Evolutionary conservation across 2,888 invertebrate species (phyloP).

Genomic region (Drosophila kuntzei): DNA sequence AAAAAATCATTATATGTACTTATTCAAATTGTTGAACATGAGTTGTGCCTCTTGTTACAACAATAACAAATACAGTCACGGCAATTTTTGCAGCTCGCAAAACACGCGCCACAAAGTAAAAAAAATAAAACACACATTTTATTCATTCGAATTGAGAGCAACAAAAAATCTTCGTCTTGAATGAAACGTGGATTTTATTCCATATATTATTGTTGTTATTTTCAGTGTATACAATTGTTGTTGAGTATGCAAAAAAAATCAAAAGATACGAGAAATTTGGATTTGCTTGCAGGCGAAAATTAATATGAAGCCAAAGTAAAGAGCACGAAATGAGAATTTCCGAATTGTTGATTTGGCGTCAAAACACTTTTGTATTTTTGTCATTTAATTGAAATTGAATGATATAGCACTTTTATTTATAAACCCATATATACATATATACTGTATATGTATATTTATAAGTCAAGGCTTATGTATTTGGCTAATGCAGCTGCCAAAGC

Average conservation of each 20-base stretch:
- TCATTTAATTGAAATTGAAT: slow-evolving; percentile 79
- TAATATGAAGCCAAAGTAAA: slow-evolving; percentile 62
- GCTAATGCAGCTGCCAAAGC: slow-evolving; percentile 49
- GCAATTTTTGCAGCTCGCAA: slow-evolving; percentile 40
- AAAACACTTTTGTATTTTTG: slow-evolving; percentile 74
- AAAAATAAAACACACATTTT: slow-evolving; percentile 20
- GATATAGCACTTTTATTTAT: slow-evolving; percentile 63
- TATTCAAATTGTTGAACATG: slow-evolving; percentile 75
- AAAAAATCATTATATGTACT: slow-evolving; percentile 48
- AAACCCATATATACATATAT: slow-evolving; percentile 18
- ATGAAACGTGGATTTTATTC: slow-evolving; percentile 60
- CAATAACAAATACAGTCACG: slow-evolving; percentile 37
- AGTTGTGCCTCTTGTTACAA: slow-evolving; percentile 73
- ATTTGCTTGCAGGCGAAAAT: slow-evolving; percentile 49
- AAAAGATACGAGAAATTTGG: slow-evolving; percentile 30
- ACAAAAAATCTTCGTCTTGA: slow-evolving; percentile 52
- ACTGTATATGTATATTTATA: slow-evolving; percentile 15
- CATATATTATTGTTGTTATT: slow-evolving; percentile 34
- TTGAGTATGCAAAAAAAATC: slow-evolving; percentile 58
- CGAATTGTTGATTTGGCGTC: slow-evolving; percentile 73
- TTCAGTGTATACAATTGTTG: slow-evolving; percentile 45
- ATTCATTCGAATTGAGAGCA: slow-evolving; percentile 29
- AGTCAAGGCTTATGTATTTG: slow-evolving; percentile 52
- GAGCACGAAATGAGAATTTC: slow-evolving; percentile 67
- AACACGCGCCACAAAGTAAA: slow-evolving; percentile 64